Base-by-base conservation (phyloP, 2,797 vertebrate genomes). In the Takifugu rubripes region DNA sequence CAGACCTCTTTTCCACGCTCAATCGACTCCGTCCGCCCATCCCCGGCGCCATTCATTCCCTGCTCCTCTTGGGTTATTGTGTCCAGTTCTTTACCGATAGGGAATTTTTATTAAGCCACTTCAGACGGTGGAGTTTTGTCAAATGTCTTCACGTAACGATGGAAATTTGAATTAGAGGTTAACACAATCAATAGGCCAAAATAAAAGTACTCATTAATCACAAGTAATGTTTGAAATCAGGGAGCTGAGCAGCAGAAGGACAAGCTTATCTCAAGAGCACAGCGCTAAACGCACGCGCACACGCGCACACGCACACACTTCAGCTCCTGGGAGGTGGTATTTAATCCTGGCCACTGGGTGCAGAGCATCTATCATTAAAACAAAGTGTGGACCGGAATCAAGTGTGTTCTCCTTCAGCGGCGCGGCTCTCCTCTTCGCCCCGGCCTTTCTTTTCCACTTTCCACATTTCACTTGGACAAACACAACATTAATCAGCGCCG, bases 291-390 rank as follows among this genome's bases (percentile, higher is more conserved):
- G 5, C 36, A 14, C 12, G 3, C 36, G 12, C 12, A 3, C 36
- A 14, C 36, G 9, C 36, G 56, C 10, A 55, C 52, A 36, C 52
- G 59, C 52, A 72, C 56, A 53, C 48, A 56, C 56, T 72, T 74
- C 79, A 77, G 65, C 68, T 73, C 75, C 57, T 46, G 49, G 65
- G 64, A 78, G 80, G 64, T 61, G 26, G 72, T 76, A 81, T 85
- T 80, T 81, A 79, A 83, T 79, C 60, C 49, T 54, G 70, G 73
- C 63, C 72, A 64, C 79, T 74, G 76, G 75, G 75, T 46, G 73
- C 73, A 78, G 75, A 78, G 53, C 86, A 87, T 88, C 82, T 75
- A 86, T 86, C 84, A 87, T 87, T 85, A 82, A 86, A 87, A 83
- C 78, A 78, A 82, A 84, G 81, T 76, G 68, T 62, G 74, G 61